These are phyloP conservation scores for Neomorphus geoffroyi DNA, from an alignment of 2,797 vertebrate genomes.

Conservation along the genomic window DNA sequence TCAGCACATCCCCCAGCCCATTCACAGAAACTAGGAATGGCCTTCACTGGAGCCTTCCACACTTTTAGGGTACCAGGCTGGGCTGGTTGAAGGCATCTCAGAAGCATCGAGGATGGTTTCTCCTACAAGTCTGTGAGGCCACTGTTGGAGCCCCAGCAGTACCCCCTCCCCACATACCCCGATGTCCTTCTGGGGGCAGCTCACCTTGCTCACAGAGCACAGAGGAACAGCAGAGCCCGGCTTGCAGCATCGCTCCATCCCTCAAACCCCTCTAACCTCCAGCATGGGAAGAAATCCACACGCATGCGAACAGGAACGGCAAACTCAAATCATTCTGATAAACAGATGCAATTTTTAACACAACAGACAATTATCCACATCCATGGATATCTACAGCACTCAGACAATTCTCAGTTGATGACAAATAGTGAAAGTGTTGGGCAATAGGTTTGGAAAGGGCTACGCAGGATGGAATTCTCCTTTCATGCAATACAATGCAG, in stretches of 20 bases:
- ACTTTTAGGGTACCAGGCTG: not conserved
- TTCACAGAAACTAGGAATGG: not conserved
- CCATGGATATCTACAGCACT: not conserved
- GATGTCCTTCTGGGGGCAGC: not conserved
- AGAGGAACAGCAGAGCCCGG: not conserved
- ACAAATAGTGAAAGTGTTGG: not conserved
- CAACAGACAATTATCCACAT: not conserved
- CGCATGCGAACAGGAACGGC: not conserved
- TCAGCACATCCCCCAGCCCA: not conserved
- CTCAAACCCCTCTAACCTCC: not conserved
- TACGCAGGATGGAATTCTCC: not conserved
- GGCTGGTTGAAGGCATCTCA: not conserved
- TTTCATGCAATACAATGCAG: not conserved
- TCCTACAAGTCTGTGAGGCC: rapidly evolving
- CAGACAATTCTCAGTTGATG: not conserved
- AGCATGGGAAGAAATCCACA: rapidly evolving
- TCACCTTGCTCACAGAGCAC: not conserved
- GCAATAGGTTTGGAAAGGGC: conserved; percentile 16
- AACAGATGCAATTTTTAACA: not conserved
- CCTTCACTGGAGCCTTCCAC: not conserved
- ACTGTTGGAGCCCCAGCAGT: not conserved
- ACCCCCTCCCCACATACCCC: rapidly evolving
- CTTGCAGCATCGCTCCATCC: not conserved
- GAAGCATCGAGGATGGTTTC: not conserved
- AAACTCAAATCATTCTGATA: not conserved